Evolutionary conservation across 2,113 vertebrate genomes (phyloP).

Genomic region (Pomatostomus ruficeps): DNA sequence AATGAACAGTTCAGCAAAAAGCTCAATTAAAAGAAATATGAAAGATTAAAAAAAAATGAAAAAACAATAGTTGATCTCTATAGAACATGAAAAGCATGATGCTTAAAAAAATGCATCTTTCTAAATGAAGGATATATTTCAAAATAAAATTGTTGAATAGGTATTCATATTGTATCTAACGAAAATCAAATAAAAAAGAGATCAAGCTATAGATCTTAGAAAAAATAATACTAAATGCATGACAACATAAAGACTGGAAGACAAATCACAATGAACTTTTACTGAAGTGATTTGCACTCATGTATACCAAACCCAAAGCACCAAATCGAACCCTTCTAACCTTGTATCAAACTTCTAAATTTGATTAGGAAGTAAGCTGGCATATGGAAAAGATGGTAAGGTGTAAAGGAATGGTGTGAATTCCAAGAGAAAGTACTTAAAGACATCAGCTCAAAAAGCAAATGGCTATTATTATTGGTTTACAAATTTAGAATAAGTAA

Average conservation of each 20-base stretch:
- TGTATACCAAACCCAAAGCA: not conserved
- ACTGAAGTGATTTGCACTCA: not conserved
- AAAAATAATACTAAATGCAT: not conserved
- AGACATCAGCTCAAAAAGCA: not conserved
- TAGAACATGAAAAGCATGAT: not conserved
- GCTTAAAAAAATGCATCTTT: not conserved
- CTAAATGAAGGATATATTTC: not conserved
- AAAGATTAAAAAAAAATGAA: not conserved
- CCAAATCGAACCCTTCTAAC: not conserved
- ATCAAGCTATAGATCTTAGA: not conserved
- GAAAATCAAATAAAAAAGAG: not conserved
- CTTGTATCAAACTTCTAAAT: not conserved
- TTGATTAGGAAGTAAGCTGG: not conserved
- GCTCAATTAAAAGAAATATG: not conserved
- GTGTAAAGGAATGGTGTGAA: not conserved
- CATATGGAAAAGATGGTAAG: not conserved
- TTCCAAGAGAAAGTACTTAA: not conserved
- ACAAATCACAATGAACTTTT: not conserved
- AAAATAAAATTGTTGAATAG: not conserved
- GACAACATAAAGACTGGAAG: not conserved
- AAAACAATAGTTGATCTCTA: not conserved
- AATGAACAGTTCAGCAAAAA: not conserved
- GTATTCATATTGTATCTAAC: not conserved
- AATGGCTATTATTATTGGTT: not conserved
- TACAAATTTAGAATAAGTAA: not conserved